Base-by-base conservation (phyloP, 2,797 vertebrate species). In the Enteromius radiatus region DNA sequence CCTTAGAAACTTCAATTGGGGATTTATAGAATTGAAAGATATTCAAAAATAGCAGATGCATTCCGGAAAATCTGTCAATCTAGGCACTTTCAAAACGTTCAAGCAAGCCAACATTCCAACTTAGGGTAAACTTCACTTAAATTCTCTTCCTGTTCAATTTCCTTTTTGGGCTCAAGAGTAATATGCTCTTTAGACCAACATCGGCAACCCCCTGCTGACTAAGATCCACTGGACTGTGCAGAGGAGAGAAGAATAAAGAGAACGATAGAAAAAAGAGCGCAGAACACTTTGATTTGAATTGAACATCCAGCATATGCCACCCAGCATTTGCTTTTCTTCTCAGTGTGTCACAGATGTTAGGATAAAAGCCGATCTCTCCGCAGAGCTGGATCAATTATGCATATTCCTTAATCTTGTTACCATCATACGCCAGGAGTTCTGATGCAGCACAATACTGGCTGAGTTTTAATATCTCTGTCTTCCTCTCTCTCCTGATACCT, bases 371-470 rank as follows among this genome's bases (percentile, higher is more conserved):
- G 76, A 84, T 84, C 84, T 84, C 88, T 88, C 83, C 38, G 65
- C 65, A 85, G 88, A 88, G 86, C 84, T 82, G 83, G 90, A 91
- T 90, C 90, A 90, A 91, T 90, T 91, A 91, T 91, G 90, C 89
- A 91, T 90, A 91, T 91, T 91, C 87, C 89, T 89, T 91, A 91
- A 91, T 91, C 90, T 91, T 70, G 88, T 91, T 91, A 89, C 89
- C 85, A 89, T 91, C 87, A 90, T 90, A 90, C 67, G 87, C 86
- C 87, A 86, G 86, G 85, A 87, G 86, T 88, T 90, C 87, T 80
- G 87, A 91, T 89, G 86, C 86, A 78, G 85, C 73, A 73, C 82
- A 80, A 81, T 52, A 17, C 85, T 85, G 82, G 78, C 88, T 88
- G 87, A 73, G 69, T 78, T 83, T 87, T 88, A 88, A 89, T 88